Evolutionary conservation across 53 echinoderm and acorn worm species (phyloP).

Genomic region (Astropecten irregularis): DNA sequence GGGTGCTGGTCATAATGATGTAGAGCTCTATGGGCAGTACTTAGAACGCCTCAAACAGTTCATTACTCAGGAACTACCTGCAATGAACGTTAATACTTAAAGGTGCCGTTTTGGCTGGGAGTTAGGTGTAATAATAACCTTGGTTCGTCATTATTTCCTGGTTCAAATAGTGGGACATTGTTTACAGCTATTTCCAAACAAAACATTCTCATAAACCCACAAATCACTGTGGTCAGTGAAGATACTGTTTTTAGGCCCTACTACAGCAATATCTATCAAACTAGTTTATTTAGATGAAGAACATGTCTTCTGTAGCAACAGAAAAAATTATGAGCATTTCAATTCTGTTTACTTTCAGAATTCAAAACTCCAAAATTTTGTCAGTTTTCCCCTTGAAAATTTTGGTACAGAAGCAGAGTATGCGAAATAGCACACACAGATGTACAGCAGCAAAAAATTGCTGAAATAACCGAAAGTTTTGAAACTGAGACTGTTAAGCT

Average conservation of each 20-base stretch:
- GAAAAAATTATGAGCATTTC: too few species aligned
- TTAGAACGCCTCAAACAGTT: slow-evolving; percentile 98
- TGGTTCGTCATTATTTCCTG: background rate
- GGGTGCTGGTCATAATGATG: slow-evolving; percentile 99
- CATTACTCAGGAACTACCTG: slow-evolving; percentile 87
- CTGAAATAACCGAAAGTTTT: too few species aligned
- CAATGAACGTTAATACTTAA: slow-evolving; percentile 25
- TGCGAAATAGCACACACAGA: too few species aligned
- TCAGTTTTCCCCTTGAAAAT: too few species aligned
- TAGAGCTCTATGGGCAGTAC: slow-evolving; percentile 97
- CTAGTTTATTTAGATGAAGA: too few species aligned
- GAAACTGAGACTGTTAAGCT: too few species aligned
- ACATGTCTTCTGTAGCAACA: too few species aligned
- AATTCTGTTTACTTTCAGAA: too few species aligned
- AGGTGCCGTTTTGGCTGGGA: background rate
- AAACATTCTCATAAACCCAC: background rate
- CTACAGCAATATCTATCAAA: background rate
- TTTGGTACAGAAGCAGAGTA: too few species aligned
- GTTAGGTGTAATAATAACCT: background rate
- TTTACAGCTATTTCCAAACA: background rate
- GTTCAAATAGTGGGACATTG: background rate
- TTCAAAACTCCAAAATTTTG: too few species aligned
- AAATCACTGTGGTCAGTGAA: background rate
- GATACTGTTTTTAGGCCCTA: background rate
- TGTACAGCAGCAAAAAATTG: too few species aligned